Conservation (phyloP, 2,888 invertebrate species). For the Zaprionus lineosus region DNA sequence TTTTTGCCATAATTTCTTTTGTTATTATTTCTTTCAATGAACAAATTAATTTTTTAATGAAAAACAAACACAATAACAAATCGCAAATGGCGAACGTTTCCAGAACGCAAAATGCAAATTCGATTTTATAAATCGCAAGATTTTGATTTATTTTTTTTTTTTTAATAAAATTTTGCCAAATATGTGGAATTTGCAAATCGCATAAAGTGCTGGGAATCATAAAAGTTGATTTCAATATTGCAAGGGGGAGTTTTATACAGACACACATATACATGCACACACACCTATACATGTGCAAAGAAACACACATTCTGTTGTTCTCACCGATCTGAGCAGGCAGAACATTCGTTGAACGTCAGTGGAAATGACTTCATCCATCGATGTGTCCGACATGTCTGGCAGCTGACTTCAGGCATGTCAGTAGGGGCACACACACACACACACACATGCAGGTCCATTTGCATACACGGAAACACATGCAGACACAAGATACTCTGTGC, state of each 20-base stretch:
- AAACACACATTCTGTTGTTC: no score
- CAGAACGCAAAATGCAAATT: slow-evolving; percentile 56
- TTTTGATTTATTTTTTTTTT: neutral
- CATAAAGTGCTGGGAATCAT: slow-evolving; percentile 31
- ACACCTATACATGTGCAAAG: no score
- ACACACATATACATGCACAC: slow-evolving; percentile 22
- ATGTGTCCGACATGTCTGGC: slow-evolving; percentile 26
- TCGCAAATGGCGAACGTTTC: no score
- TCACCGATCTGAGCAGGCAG: no score
- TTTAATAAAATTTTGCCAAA: slow-evolving; percentile 49
- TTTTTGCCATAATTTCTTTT: neutral
- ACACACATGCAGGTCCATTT: no score
- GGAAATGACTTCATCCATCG: slow-evolving; percentile 61
- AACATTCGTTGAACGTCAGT: slow-evolving; percentile 64
- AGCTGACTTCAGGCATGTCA: slow-evolving; percentile 39
- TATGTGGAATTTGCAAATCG: slow-evolving; percentile 27
- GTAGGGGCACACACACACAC: no score
- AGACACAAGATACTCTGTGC: no score
- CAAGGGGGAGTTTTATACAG: no score
- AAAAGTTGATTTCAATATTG: slow-evolving; percentile 24
- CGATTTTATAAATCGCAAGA: no score
- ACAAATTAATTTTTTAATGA: slow-evolving; percentile 7
- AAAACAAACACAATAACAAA: slow-evolving; percentile 27
- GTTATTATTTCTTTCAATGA: slow-evolving; percentile 12
- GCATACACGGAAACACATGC: no score